phyloP scores from a whole-genome alignment of 2,888 invertebrate species.

The Gonocerus acuteangulatus region DNA sequence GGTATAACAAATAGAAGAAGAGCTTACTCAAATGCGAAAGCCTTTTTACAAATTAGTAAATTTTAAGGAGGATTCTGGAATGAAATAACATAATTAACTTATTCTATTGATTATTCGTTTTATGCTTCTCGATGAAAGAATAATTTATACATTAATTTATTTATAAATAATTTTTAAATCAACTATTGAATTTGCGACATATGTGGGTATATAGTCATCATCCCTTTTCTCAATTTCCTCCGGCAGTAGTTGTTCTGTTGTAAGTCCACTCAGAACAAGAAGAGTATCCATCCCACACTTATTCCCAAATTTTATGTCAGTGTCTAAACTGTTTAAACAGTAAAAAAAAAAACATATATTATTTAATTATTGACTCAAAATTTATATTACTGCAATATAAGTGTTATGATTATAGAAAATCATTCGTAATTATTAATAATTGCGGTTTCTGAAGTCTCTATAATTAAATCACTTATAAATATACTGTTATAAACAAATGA shows the following conservation, averaged over 20 bases:
- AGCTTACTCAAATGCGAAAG: too few relatives aligned
- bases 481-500: too few relatives aligned
- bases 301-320: not conserved
- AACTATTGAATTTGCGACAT: not conserved
- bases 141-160: too few relatives aligned
- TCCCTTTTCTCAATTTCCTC: not conserved
- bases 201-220: not conserved
- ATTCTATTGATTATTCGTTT: too few relatives aligned
- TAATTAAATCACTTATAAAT: too few relatives aligned
- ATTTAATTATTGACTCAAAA: not conserved
- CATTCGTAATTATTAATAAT: not conserved
- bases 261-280: not conserved
- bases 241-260: not conserved
- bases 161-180: too few relatives aligned
- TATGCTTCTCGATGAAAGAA: too few relatives aligned
- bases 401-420: not conserved
- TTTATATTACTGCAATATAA: not conserved
- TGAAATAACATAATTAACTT: too few relatives aligned
- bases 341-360: not conserved
- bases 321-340: not conserved
- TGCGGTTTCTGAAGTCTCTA: too few relatives aligned
- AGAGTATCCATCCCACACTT: slow-evolving; percentile 1
- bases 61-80: too few relatives aligned
- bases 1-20: too few relatives aligned
- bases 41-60: too few relatives aligned